Base-by-base conservation (phyloP, 1,140 invertebrate genomes). In the Drosophila melanica region DNA sequence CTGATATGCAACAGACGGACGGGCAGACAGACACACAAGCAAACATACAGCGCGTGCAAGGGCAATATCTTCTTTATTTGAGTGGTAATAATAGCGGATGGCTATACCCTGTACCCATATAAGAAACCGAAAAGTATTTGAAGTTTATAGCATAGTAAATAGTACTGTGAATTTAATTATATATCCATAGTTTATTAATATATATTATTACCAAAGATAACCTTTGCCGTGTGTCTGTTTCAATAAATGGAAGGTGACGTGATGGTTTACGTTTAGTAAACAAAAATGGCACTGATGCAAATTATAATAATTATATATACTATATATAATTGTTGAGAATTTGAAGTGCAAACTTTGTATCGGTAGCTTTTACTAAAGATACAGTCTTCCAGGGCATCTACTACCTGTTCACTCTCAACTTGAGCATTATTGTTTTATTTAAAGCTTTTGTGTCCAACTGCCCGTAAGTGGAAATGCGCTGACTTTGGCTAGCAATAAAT, bases 1-100 rank as follows among this genome's bases (percentile, higher is more conserved):
- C 78, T 85, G 82, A 81, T 82, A 87, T 82, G 80, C 71, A 67
- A 76, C 71, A 76, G 72, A 71, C 66, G 47, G 59, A 48, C 10
- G 10, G 51, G 51, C 30, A 62, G 50, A 14, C 20, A 14, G 51
- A 57, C 30, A 66, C 50, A 16, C 20, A 59, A 27, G 30, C 14
- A 35, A 51, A 35, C 39, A 53, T 23, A 35, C 37, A 41, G 58
- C 39, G 44, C 47, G 48, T 12, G 55, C 23, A 18, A 27, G 20
- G 11, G 16, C 41, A 47, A 45, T 20, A 45, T 59, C 2, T 53
- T n/a, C 11, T 16, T 64, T 41, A 41, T 33, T 33, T 62, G 35
- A 7, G 20, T 10, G 45, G 48, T n/a, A 20, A 50, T 62, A 50
- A 16, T 35, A 18, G 12, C 42, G 45, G 16, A 14, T 20, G 20